Percentiles rank a stretch among this genome's conserved stretches.
Conservation (phyloP, 1,140 invertebrate species). For the Protaetia brevitarsis region DNA sequence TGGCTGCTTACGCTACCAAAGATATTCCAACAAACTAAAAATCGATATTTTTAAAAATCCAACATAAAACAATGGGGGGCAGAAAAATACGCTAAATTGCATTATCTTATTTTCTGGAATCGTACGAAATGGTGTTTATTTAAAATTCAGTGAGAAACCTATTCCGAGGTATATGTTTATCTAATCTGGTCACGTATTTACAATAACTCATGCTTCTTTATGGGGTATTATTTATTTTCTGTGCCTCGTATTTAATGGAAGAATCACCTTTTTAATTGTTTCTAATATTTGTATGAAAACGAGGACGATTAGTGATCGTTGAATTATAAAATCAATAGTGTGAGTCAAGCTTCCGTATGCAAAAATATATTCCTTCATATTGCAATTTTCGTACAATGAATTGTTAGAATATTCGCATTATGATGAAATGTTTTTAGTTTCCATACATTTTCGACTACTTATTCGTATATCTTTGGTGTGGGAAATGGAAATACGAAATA, state of each 20-base stretch:
- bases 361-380: not conserved
- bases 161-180: slow-evolving; percentile 1
- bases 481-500: no score
- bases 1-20: no score
- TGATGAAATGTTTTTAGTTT: not conserved
- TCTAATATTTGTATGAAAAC: not conserved
- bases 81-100: no score
- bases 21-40: no score
- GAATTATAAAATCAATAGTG: not conserved
- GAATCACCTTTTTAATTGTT: not conserved
- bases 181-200: slow-evolving; percentile 1
- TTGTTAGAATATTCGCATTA: not conserved
- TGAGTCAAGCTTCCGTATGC: not conserved
- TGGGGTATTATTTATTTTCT: slow-evolving; percentile 7
- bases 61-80: no score
- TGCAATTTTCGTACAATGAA: not conserved
- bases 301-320: not conserved
- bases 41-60: no score
- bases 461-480: no score
- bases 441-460: no score
- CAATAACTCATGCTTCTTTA: slow-evolving; percentile 10
- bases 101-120: slow-evolving; percentile 7
- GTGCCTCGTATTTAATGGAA: not conserved
- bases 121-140: not conserved
- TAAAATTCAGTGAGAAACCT: not conserved